phyloP scores from a whole-genome alignment of 2,888 invertebrate species.

The Drosophila prolongata region DNA sequence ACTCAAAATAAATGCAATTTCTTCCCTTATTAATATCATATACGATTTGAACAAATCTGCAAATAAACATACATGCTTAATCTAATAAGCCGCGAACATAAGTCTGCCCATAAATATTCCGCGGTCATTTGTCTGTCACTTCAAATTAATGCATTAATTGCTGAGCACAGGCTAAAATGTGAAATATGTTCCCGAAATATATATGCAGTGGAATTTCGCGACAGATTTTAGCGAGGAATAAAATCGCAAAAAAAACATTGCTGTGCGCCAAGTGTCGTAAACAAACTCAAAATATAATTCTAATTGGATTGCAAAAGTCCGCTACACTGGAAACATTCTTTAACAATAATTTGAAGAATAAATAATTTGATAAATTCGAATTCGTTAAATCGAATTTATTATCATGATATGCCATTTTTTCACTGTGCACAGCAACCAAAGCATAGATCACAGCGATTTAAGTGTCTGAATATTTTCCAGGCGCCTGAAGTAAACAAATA shows the following conservation, averaged over 20 bases:
- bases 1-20: not conserved
- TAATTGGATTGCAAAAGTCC: slow-evolving; percentile 3
- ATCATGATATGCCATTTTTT: not conserved
- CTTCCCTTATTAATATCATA: not conserved
- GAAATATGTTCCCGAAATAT: slow-evolving; percentile 12
- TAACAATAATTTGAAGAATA: too few relatives aligned
- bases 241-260: slow-evolving; percentile 36
- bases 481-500: slow-evolving; percentile 60
- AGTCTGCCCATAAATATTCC: slow-evolving; percentile 48
- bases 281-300: slow-evolving; percentile 28
- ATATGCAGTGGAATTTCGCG: slow-evolving; percentile 35
- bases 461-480: slow-evolving; percentile 63
- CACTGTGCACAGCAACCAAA: not conserved
- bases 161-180: slow-evolving; percentile 37
- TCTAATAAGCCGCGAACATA: slow-evolving; percentile 47
- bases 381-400: too few relatives aligned
- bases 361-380: too few relatives aligned
- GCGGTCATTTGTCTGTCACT: slow-evolving; percentile 60
- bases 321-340: not conserved
- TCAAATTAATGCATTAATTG: slow-evolving; percentile 60
- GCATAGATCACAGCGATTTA: slow-evolving; percentile 59
- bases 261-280: slow-evolving; percentile 46
- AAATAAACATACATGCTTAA: slow-evolving; percentile 35
- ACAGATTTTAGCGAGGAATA: slow-evolving; percentile 25
- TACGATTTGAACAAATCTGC: slow-evolving; percentile 8